phyloP scores from a whole-genome alignment of 2,113 vertebrate genomes.

The Heteronetta atricapilla region DNA sequence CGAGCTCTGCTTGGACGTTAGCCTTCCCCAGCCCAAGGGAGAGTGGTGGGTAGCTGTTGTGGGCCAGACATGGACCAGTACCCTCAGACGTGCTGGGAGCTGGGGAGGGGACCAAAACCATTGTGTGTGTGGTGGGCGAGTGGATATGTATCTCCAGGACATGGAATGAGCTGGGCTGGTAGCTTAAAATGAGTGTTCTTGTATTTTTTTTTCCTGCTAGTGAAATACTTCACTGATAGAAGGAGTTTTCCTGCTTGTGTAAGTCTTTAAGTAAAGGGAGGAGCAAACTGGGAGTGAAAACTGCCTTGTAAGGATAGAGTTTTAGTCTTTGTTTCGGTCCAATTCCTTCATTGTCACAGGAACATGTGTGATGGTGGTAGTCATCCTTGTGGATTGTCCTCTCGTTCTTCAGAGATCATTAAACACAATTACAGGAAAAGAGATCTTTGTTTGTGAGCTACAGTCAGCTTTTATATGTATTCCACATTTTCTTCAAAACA shows the following conservation, averaged over 20 bases:
- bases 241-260: neutral
- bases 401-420: slow-evolving; percentile 61
- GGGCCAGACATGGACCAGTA: neutral
- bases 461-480: slow-evolving; percentile 56
- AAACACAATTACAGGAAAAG: slow-evolving; percentile 63
- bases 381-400: slow-evolving; percentile 57
- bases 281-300: slow-evolving; percentile 33
- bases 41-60: neutral
- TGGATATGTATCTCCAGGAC: neutral
- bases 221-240: neutral
- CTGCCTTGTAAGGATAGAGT: neutral
- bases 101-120: neutral
- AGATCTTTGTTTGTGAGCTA: slow-evolving; percentile 57
- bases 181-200: neutral
- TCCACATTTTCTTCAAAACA: slow-evolving; percentile 54
- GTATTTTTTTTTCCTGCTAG: neutral
- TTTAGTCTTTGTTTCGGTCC: slow-evolving; percentile 44
- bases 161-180: neutral
- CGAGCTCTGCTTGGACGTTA: neutral
- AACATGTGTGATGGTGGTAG: slow-evolving; percentile 60
- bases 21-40: neutral
- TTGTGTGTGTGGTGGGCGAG: neutral
- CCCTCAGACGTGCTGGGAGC: neutral
- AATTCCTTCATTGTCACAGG: slow-evolving; percentile 46
- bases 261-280: neutral